Percentiles rank a stretch among this genome's conserved stretches.
phyloP scores from a whole-genome alignment of 2,888 invertebrate species.

The Macrosiphum euphorbiae region DNA sequence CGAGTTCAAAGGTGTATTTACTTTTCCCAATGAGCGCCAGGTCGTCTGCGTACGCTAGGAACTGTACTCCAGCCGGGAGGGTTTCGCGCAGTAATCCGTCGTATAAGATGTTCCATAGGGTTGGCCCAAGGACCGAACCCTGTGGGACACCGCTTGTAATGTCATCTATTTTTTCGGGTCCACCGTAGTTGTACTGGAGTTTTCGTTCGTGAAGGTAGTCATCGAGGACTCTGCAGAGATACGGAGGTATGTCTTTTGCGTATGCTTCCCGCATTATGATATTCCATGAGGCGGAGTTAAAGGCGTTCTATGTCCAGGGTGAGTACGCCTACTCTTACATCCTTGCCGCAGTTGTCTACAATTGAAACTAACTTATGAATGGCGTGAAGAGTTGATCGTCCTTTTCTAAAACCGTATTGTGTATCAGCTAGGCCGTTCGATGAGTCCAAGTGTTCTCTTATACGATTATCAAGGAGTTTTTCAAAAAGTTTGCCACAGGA shows the following conservation, averaged over 20 bases:
- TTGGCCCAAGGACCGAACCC: neutral
- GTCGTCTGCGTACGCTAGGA: conserved; percentile 12
- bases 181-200: neutral
- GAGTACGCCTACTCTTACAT: neutral
- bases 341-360: neutral
- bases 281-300: neutral
- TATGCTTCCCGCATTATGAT: neutral
- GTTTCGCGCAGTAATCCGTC: neutral
- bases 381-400: neutral
- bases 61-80: neutral
- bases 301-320: too few relatives aligned
- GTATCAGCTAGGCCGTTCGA: neutral
- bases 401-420: neutral
- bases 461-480: neutral
- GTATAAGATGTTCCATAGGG: conserved; percentile 34
- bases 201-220: neutral
- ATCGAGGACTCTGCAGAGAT: neutral
- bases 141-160: neutral
- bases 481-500: neutral
- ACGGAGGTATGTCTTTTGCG: neutral
- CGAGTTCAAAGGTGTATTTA: neutral
- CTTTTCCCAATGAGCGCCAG: neutral
- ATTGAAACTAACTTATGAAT: neutral
- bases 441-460: neutral
- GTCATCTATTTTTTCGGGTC: neutral